phyloP scores from a whole-genome alignment of 2,888 invertebrate species.

The Lathronympha strigana region DNA sequence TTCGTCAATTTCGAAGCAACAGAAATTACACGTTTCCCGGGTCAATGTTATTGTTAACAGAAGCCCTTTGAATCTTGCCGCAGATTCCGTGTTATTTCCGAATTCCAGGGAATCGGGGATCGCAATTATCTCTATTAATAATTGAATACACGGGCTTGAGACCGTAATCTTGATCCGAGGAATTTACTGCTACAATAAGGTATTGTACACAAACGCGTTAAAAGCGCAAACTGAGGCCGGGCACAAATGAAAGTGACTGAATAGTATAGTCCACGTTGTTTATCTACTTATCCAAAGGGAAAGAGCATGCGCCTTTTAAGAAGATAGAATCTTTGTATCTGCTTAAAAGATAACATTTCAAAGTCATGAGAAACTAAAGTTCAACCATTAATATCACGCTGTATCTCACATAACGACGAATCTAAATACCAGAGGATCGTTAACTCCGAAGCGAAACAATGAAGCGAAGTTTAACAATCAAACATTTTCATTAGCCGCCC shows the following conservation, averaged over 20 bases:
- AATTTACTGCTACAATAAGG: constrained; percentile 19
- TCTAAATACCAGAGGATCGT: constrained; percentile 51
- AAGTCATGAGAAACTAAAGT: constrained; percentile 29
- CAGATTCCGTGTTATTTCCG: constrained; percentile 10
- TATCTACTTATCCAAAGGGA: background rate
- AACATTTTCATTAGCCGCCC: constrained; percentile 67
- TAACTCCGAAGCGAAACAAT: constrained; percentile 65
- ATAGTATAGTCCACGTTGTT: background rate
- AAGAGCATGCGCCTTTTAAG: constrained; percentile 13
- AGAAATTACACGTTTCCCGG: background rate
- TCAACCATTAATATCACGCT: constrained; percentile 31
- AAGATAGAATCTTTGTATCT: background rate
- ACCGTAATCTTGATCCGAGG: constrained; percentile 20
- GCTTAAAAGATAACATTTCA: constrained; percentile 11
- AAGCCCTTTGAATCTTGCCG: constrained; percentile 14
- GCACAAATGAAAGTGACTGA: background rate
- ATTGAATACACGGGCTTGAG: constrained; percentile 12
- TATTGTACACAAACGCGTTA: constrained; percentile 12
- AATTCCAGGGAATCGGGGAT: constrained; percentile 5
- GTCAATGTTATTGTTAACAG: constrained; percentile 15
- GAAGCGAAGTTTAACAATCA: constrained; percentile 63
- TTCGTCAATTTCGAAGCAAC: background rate
- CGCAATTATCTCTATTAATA: constrained; percentile 27
- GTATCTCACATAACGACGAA: constrained; percentile 38
- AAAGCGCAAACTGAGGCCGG: background rate